Percentiles rank a stretch among this genome's conserved stretches.
phyloP scores from a whole-genome alignment of 2,797 vertebrate genomes.

The Gymnodraco acuticeps region DNA sequence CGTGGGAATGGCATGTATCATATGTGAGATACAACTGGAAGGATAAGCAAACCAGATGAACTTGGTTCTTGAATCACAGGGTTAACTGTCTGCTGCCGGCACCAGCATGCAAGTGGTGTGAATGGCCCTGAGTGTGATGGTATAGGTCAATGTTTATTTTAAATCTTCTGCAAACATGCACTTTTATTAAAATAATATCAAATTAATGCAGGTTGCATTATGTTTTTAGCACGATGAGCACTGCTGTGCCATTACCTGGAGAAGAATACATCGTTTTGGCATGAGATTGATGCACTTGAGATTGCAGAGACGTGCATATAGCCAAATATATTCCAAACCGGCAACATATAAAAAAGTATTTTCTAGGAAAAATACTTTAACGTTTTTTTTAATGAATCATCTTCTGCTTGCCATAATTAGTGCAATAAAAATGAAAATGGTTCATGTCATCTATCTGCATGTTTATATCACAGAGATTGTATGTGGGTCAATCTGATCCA shows the following conservation, averaged over 20 bases:
- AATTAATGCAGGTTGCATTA: not conserved
- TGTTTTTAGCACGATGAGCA: not conserved
- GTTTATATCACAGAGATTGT: too few relatives aligned
- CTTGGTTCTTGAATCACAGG: not conserved
- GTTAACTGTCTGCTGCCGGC: not conserved
- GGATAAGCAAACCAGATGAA: not conserved
- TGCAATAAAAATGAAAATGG: too few relatives aligned
- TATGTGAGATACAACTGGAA: not conserved
- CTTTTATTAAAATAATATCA: not conserved
- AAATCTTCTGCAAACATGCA: not conserved
- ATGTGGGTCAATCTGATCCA: too few relatives aligned
- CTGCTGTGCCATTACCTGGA: not conserved
- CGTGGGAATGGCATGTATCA: not conserved
- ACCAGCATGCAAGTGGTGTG: not conserved
- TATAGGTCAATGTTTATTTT: too few relatives aligned
- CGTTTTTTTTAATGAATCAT: too few relatives aligned
- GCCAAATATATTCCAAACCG: too few relatives aligned
- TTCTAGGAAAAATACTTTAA: too few relatives aligned
- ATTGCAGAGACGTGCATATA: not conserved
- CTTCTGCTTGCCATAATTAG: too few relatives aligned
- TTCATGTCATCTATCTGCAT: too few relatives aligned
- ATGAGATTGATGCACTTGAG: not conserved
- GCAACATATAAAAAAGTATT: too few relatives aligned
- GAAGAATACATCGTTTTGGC: not conserved
- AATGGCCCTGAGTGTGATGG: not conserved